Base-by-base conservation (phyloP, 2,888 invertebrate genomes). In the Apocheima hispidaria region DNA sequence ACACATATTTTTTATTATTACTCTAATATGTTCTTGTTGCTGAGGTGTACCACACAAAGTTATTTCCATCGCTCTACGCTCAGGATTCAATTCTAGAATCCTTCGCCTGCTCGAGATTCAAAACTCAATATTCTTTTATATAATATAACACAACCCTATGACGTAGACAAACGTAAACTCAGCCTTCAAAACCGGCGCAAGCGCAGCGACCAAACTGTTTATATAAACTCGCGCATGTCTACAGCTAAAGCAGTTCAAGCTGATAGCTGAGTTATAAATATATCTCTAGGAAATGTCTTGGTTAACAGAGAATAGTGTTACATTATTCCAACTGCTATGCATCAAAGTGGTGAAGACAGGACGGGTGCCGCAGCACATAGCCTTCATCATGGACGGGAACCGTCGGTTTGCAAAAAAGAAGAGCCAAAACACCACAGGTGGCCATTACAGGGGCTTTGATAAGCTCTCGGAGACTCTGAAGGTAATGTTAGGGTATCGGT, bases 341-440 rank as follows among this genome's bases (percentile, higher is more conserved):
- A 87, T 92, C 35, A 88, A 88, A 83, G 92, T 99, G 7, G 89
- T 98, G 20, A 96, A 95, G 86, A 94, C 95, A 35, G 98, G 98
- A 2, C 94, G 95, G 28, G 92, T 99, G 61, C 99, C 99, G 0
- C 94, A 95, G 65, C 99, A 99, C 87, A 94, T 99, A 68, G 99
- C 99, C 1, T 96, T 99, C 81, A 99, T 99, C 65, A 99, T 99
- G 99, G 99, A 99, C 90, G 99, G 99, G 5, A 99, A 99, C 87
- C 94, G 99, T 55, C 94, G 99, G 54, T 99, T 95, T 88, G 99
- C 99, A 0, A 95, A 94, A 68, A 97, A 97, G 78, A 94, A 95
- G 41, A 94, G 96, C 41, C 94, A 97, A 0, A 93, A 95, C 54
- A 96, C 95, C 75, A 93, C 95, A 49, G 95, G 96, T 70, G 98